phyloP scores from a whole-genome alignment of 2,888 invertebrate species.

The Yponomeuta cagnagella region DNA sequence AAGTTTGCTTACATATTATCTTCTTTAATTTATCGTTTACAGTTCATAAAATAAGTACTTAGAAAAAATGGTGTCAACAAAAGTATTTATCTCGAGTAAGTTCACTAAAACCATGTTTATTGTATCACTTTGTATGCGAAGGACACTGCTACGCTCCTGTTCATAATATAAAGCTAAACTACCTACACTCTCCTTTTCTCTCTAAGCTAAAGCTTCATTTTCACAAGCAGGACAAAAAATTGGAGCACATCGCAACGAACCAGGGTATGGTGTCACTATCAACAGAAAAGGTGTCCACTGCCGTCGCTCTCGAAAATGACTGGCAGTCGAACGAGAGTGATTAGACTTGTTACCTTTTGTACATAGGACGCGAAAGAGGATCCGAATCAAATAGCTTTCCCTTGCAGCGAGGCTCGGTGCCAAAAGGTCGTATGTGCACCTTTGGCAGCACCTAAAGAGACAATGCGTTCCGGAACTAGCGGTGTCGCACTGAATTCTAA shows the following conservation, averaged over 20 bases:
- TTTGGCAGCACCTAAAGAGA: conserved; percentile 46
- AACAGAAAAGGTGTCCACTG: conserved; percentile 64
- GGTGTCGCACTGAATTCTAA: conserved; percentile 69
- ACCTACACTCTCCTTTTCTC: conserved; percentile 35
- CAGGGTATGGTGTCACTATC: conserved; percentile 73
- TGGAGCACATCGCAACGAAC: conserved; percentile 55
- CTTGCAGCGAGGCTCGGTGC: conserved; percentile 52
- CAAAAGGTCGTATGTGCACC: conserved; percentile 54
- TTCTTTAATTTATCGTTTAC: no score
- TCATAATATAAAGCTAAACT: conserved; percentile 58
- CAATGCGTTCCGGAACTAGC: conserved; percentile 68
- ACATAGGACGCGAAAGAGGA: conserved; percentile 41
- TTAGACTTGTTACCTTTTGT: conserved; percentile 54
- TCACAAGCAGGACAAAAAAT: conserved; percentile 41
- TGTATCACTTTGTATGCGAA: conserved; percentile 47
- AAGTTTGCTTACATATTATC: no score
- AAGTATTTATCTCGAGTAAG: background rate
- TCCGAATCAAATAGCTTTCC: conserved; percentile 73
- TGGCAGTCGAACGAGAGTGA: conserved; percentile 29
- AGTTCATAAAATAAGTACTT: background rate
- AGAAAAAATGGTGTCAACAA: background rate
- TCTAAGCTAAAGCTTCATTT: conserved; percentile 23
- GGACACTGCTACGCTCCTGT: conserved; percentile 48
- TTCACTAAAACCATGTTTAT: background rate
- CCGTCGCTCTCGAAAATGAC: conserved; percentile 45